A percentile compares a stretch with the other conserved stretches of the same genome.
Evolutionary conservation across 2,888 invertebrate species (phyloP).

Genomic region (Agyllia agylla): DNA sequence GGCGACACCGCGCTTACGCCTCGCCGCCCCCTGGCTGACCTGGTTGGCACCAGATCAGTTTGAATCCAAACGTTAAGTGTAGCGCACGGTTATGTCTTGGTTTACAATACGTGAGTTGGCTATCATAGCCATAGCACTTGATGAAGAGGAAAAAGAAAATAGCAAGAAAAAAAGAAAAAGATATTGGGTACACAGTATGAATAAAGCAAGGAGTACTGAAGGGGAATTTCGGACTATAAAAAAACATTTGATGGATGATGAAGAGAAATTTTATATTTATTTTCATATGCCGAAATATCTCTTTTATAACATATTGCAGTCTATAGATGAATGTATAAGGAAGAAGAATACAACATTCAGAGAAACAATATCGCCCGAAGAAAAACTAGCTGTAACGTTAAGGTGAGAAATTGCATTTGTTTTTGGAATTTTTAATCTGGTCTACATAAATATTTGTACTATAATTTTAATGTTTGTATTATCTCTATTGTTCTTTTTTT

Average conservation of each 20-base stretch:
- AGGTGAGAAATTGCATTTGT: not conserved
- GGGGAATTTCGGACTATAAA: not conserved
- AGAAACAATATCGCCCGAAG: not conserved
- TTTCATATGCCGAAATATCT: not conserved
- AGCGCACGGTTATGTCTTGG: conserved; percentile 68
- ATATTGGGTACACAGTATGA: not conserved
- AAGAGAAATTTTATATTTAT: not conserved
- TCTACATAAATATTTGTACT: not conserved
- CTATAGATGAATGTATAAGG: not conserved
- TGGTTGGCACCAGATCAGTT: conserved; percentile 34
- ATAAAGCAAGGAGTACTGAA: not conserved
- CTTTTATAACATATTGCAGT: not conserved
- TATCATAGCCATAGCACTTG: conserved; percentile 57
- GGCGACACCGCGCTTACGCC: conserved; percentile 54
- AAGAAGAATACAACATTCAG: not conserved
- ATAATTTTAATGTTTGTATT: not conserved
- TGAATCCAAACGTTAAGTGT: conserved; percentile 58
- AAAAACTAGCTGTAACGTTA: not conserved
- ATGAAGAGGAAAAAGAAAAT: conserved; percentile 30
- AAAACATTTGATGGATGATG: not conserved
- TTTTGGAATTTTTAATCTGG: not conserved
- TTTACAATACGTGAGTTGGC: conserved; percentile 75
- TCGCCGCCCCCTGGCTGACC: conserved; percentile 25
- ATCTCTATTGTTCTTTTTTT: not conserved
- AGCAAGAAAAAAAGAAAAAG: not conserved